A percentile compares a stretch with the other conserved stretches of the same genome.
Conservation (phyloP, 2,888 invertebrate genomes). For the Venustoraphidia nigricollis region DNA sequence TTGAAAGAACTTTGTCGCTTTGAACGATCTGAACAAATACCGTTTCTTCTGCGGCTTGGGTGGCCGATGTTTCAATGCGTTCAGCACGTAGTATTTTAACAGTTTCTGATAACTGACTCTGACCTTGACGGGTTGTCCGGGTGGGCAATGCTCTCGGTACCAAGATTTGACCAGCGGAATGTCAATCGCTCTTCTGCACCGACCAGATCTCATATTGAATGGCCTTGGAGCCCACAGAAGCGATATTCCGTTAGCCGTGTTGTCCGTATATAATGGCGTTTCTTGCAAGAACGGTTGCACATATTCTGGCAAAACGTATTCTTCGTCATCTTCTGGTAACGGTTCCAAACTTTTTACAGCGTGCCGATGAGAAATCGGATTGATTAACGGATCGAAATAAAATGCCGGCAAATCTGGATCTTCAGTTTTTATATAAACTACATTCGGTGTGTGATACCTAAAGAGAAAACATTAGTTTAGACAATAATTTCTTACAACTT, state of each 20-base stretch:
- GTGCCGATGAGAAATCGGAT: constrained; percentile 93
- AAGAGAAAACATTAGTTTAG: constrained; percentile 8
- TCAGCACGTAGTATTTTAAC: constrained; percentile 94
- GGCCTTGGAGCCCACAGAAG: constrained; percentile 96
- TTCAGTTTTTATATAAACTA: constrained; percentile 99
- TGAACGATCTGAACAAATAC: constrained; percentile 96
- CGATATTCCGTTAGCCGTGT: constrained; percentile 97
- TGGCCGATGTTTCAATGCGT: constrained; percentile 91
- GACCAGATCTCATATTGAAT: constrained; percentile 90
- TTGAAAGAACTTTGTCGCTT: constrained; percentile 99
- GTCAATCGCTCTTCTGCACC: constrained; percentile 87
- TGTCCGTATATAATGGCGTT: constrained; percentile 92
- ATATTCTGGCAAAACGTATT: constrained; percentile 80
- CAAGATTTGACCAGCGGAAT: constrained; percentile 95
- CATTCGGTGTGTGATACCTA: constrained; percentile 98
- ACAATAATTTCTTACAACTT: not conserved
- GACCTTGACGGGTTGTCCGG: constrained; percentile 96
- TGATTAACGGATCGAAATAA: constrained; percentile 98
- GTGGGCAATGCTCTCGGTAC: constrained; percentile 90
- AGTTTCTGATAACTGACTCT: constrained; percentile 98
- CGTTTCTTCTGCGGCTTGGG: constrained; percentile 99
- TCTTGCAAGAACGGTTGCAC: constrained; percentile 89
- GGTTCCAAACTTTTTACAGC: constrained; percentile 70
- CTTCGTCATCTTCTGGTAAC: constrained; percentile 84
- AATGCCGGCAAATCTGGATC: constrained; percentile 99